Percentiles rank a stretch among this genome's conserved stretches.
Conservation (phyloP, 2,888 invertebrate genomes). For the Acholoe squamosa region DNA sequence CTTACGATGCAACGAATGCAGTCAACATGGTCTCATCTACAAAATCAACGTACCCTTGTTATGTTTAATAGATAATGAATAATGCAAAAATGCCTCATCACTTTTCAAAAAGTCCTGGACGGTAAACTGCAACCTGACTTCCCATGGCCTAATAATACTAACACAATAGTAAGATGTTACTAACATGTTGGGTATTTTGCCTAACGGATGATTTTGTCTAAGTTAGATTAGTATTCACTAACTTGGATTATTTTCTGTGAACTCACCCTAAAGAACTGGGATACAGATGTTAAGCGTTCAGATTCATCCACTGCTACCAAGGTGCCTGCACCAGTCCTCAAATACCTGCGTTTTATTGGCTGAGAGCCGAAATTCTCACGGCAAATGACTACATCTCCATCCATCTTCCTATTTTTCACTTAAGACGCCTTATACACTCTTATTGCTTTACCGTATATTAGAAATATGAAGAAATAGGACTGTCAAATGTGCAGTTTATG, state of each 20-base stretch:
- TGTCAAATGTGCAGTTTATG: background rate
- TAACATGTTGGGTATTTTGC: too few relatives aligned
- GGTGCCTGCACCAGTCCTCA: background rate
- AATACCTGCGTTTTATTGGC: conserved; percentile 41
- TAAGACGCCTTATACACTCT: background rate
- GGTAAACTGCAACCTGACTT: too few relatives aligned
- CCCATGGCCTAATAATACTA: too few relatives aligned
- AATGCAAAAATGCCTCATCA: too few relatives aligned
- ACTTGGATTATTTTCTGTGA: too few relatives aligned
- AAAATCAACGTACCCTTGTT: too few relatives aligned
- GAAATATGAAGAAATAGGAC: background rate
- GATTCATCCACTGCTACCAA: conserved; percentile 55
- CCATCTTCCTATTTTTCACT: background rate
- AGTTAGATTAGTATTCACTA: too few relatives aligned
- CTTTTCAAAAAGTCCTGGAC: too few relatives aligned
- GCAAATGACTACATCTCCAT: conserved; percentile 52
- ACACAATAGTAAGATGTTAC: too few relatives aligned
- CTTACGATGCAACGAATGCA: background rate
- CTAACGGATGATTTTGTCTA: too few relatives aligned
- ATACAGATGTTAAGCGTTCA: conserved; percentile 18
- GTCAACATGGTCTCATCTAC: too few relatives aligned
- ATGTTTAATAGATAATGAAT: too few relatives aligned
- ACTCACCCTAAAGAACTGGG: conserved; percentile 60
- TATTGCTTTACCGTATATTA: background rate
- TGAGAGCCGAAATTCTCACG: conserved; percentile 60